Conservation (phyloP, 2,888 invertebrate genomes). For the Isoperla grammatica region DNA sequence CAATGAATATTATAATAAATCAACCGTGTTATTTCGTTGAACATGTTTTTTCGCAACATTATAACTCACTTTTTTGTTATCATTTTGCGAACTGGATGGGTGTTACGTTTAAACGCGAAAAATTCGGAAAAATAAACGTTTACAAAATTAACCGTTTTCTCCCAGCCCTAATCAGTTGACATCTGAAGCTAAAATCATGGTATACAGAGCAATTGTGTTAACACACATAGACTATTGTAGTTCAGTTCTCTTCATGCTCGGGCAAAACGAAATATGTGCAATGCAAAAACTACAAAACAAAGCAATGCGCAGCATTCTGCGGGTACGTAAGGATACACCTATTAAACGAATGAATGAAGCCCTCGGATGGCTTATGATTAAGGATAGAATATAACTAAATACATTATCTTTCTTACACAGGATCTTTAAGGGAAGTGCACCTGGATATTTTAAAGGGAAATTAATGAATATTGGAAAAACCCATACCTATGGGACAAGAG, state of each 20-base stretch:
- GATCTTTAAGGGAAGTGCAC: neutral
- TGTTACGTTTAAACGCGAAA: no score
- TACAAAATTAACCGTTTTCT: no score
- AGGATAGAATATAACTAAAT: neutral
- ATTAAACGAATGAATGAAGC: neutral
- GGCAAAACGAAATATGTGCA: neutral
- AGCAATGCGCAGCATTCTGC: conserved; percentile 2
- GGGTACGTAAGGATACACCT: neutral
- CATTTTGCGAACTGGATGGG: no score
- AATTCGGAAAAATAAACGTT: no score
- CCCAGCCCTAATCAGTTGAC: no score
- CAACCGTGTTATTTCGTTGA: no score
- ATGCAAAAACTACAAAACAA: conserved; percentile 1
- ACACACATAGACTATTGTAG: neutral
- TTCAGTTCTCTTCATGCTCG: neutral
- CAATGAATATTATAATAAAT: no score
- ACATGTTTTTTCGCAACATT: no score
- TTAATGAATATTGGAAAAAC: neutral
- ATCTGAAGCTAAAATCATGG: neutral
- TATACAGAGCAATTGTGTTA: conserved; percentile 2
- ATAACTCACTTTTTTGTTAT: no score
- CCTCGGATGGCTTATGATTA: neutral
- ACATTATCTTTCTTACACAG: neutral
- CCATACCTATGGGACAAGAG: neutral
- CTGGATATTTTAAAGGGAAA: neutral